Evolutionary conservation across 2,888 invertebrate genomes (phyloP), one percentile per base, ranked within the genome.

Genomic region (Ephialtes manifestator): DNA sequence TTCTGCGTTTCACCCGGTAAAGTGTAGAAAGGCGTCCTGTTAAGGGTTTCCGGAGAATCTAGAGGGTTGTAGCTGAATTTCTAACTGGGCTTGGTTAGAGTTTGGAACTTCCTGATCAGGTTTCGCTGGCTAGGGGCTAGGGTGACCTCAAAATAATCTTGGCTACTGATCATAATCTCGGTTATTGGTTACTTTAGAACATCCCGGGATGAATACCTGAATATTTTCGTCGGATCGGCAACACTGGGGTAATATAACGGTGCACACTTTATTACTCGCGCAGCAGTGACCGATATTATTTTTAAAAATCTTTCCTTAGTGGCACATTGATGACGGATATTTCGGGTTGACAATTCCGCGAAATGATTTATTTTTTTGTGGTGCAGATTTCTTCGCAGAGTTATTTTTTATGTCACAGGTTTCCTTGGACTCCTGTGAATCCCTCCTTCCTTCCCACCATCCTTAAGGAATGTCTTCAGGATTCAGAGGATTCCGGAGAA

Each of bases 291-390:
- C 20, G 55, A 55, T 20, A 43, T 39, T 3, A 65, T 35, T 53
- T n/a, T 20, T 15, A 4, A 55, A 67, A 67, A 55, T 55, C 46
- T 55, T 55, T 77, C 39, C 76, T 13, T 8, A 43, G 20, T 46
- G n/a, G 35, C 48, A 51, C 55, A 43, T 77, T 55, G 20, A 67
- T 65, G 55, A 11, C 67, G 67, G 67, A 67, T 77, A 77, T 13
- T 46, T 24, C 53, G 67, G 43, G 58, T 43, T 39, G 72, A 0
- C 51, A 51, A 2, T 51, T 51, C n/a, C 1, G 24, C 2, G 1
- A 11, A 46, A 7, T n/a, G n/a, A n/a, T n/a, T n/a, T n/a, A n/a
- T n/a, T n/a, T n/a, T n/a, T n/a, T n/a, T n/a, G n/a, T n/a, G n/a
- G n/a, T n/a, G n/a, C 39, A 15, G 31, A 51, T 51, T n/a, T 51